Percentiles rank a stretch among this genome's conserved stretches.
Evolutionary conservation across 2,888 invertebrate species (phyloP).

Genomic region (Conchocele bisecta): DNA sequence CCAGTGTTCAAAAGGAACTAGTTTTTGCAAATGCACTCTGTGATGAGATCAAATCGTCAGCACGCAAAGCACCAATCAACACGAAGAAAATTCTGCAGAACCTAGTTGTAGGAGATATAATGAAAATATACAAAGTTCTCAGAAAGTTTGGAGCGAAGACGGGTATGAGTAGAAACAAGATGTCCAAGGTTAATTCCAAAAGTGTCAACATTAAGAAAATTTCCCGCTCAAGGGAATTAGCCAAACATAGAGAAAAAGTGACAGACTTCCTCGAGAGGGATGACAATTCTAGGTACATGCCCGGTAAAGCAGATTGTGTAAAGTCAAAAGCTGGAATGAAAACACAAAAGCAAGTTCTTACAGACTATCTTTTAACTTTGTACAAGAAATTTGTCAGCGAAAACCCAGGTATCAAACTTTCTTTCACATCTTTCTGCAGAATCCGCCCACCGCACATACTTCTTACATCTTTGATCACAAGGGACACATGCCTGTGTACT

Average conservation of each 20-base stretch:
- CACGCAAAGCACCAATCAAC: background rate
- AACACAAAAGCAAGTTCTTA: background rate
- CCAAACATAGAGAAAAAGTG: background rate
- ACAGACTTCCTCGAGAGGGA: background rate
- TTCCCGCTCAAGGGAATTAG: constrained; percentile 2
- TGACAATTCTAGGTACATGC: constrained; percentile 4
- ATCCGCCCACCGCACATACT: constrained; percentile 10
- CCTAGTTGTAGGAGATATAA: background rate
- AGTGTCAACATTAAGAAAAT: background rate
- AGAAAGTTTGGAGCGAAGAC: background rate
- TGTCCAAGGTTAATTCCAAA: background rate
- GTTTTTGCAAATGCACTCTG: background rate
- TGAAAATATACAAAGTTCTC: background rate
- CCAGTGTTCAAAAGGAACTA: constrained; percentile 5
- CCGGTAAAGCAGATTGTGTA: constrained; percentile 15
- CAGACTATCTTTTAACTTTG: background rate
- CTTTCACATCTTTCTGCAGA: constrained; percentile 16
- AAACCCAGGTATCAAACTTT: background rate
- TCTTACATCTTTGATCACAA: constrained; percentile 11
- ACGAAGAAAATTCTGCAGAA: background rate
- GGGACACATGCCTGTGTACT: constrained; percentile 16
- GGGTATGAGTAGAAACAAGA: constrained; percentile 13
- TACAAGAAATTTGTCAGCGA: constrained; percentile 13
- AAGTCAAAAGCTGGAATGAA: background rate
- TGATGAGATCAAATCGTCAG: background rate